phyloP scores from a whole-genome alignment of 2,113 vertebrate genomes.

The Poecilia latipinna region DNA sequence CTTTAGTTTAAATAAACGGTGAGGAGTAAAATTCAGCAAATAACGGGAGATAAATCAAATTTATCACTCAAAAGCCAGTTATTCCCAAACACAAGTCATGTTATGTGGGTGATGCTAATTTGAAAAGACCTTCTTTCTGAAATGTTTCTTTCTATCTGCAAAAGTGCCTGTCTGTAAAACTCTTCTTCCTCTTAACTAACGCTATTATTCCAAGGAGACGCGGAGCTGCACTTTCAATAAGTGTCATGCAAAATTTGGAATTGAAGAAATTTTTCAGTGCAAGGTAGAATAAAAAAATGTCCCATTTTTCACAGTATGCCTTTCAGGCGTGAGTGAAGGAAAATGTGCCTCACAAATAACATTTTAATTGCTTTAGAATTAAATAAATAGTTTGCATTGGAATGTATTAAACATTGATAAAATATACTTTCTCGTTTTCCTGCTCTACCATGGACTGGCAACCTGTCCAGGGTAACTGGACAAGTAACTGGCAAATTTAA shows the following conservation, averaged over 20 bases:
- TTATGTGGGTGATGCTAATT: conserved; percentile 38
- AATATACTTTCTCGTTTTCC: too few species aligned
- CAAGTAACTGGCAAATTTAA: not conserved
- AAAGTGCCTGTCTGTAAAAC: conserved; percentile 40
- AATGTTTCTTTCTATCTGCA: conserved; percentile 19
- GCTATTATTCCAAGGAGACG: conserved; percentile 35
- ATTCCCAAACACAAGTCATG: conserved; percentile 17
- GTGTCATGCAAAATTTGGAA: conserved; percentile 27
- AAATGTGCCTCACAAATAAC: conserved; percentile 15
- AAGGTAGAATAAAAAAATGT: conserved; percentile 11
- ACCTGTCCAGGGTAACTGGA: too few species aligned
- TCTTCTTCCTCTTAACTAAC: conserved; percentile 10
- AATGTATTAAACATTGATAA: conserved; percentile 5
- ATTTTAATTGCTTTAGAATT: conserved; percentile 26
- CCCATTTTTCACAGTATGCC: conserved; percentile 34
- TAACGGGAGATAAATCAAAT: not conserved
- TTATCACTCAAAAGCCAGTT: conserved; percentile 29
- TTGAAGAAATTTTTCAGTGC: conserved; percentile 12
- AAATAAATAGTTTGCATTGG: conserved; percentile 1
- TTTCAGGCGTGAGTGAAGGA: conserved; percentile 35
- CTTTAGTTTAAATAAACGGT: conserved; percentile 15
- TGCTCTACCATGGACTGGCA: too few species aligned
- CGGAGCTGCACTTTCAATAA: not conserved
- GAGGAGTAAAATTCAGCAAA: not conserved
- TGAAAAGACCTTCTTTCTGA: conserved; percentile 29